Conservation (phyloP, 2,113 vertebrate species). For the Leptosomus discolor region DNA sequence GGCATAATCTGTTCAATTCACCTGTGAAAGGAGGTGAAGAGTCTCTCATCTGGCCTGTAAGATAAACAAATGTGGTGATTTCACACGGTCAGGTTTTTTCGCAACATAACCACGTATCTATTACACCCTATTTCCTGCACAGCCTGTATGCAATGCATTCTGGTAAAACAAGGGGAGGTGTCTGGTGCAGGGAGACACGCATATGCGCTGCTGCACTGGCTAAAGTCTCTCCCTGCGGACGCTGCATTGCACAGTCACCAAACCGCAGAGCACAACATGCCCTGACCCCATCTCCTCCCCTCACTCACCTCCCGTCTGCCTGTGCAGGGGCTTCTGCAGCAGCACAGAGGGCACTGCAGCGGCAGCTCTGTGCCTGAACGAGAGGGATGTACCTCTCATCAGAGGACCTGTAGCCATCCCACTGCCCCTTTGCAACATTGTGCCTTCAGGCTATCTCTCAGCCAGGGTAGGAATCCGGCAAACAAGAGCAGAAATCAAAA, state of each 20-base stretch:
- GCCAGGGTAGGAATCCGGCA: not conserved
- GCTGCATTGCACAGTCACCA: not conserved
- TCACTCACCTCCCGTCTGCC: not conserved
- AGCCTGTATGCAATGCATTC: not conserved
- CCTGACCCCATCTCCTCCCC: not conserved
- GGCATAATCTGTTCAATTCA: not conserved
- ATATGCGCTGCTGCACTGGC: not conserved
- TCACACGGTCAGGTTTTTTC: not conserved
- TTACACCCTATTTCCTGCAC: not conserved
- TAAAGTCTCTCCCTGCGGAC: not conserved
- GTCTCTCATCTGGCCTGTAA: not conserved
- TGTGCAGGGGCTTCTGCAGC: not conserved
- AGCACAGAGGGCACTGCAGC: not conserved
- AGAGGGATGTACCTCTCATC: not conserved
- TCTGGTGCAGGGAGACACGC: not conserved
- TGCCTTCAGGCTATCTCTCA: not conserved
- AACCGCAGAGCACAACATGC: not conserved
- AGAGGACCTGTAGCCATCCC: not conserved
- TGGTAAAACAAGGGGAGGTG: not conserved
- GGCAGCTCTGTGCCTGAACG: not conserved
- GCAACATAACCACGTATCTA: not conserved
- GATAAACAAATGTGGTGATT: not conserved
- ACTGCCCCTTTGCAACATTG: not conserved
- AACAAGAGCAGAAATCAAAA: slow-evolving; percentile 10
- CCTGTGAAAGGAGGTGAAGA: not conserved